phyloP scores from a whole-genome alignment of 2,113 vertebrate genomes.

The Bubo blakistoni region DNA sequence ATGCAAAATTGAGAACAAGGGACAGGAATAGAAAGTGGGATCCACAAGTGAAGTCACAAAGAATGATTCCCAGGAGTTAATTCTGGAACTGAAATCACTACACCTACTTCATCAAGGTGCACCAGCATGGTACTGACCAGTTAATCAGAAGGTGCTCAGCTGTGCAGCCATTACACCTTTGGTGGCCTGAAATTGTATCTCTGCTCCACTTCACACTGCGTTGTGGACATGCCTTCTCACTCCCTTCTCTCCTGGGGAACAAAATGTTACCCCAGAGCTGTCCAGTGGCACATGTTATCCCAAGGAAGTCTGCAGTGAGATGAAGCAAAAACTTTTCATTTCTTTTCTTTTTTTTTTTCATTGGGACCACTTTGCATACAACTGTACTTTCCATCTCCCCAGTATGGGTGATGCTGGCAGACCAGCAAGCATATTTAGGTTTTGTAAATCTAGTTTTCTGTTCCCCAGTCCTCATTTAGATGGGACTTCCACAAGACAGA shows the following conservation, averaged over 20 bases:
- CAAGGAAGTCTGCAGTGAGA: neutral
- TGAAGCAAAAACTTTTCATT: neutral
- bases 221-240: neutral
- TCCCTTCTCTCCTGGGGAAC: neutral
- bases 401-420: neutral
- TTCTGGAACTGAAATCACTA: neutral
- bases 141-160: neutral
- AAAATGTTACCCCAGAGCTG: neutral
- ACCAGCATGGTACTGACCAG: neutral
- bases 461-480: neutral
- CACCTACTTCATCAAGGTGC: neutral
- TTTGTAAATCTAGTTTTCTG: neutral
- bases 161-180: neutral
- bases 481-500: neutral
- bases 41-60: neutral
- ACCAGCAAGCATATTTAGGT: neutral
- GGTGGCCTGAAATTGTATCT: neutral
- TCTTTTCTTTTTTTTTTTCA: accelerated
- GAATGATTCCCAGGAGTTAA: neutral
- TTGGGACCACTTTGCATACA: neutral
- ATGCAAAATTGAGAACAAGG: neutral
- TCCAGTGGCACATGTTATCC: accelerated
- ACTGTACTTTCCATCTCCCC: neutral
- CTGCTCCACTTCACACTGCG: neutral
- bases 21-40: neutral